A percentile compares a stretch with the other conserved stretches of the same genome.
Evolutionary conservation across 1,140 invertebrate species (phyloP).

Genomic region (Pentalonia nigronervosa): DNA sequence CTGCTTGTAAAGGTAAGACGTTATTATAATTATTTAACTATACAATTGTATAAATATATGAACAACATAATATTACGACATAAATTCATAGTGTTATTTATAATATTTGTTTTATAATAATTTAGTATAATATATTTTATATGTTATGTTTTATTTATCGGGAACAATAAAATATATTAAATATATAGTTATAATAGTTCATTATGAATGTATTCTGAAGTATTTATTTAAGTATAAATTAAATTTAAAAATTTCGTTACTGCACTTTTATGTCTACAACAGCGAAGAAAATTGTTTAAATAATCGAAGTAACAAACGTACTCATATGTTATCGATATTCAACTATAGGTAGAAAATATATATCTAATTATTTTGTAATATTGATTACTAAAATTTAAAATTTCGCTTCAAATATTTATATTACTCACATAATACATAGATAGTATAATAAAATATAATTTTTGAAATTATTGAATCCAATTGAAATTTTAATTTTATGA

Average conservation of each 20-base stretch:
- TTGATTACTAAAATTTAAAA: background rate
- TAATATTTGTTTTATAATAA: background rate
- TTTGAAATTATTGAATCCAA: too few relatives aligned
- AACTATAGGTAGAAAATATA: background rate
- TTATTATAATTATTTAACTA: background rate
- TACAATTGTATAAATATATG: background rate
- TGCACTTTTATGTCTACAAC: background rate
- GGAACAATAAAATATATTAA: background rate
- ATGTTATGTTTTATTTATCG: background rate
- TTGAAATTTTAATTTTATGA: too few relatives aligned
- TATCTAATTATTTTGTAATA: background rate
- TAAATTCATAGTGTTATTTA: background rate
- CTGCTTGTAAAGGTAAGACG: constrained; percentile 64
- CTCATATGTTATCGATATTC: background rate
- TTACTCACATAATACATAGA: background rate
- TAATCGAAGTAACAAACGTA: background rate
- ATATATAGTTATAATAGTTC: too few relatives aligned
- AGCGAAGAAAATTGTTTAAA: background rate
- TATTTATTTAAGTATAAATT: background rate
- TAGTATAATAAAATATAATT: too few relatives aligned
- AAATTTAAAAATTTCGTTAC: background rate
- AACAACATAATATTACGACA: background rate
- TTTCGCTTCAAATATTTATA: background rate
- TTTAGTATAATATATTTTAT: too few relatives aligned
- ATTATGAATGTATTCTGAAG: background rate